Conservation (phyloP, 1,140 invertebrate genomes). For the Bombus polaris region DNA sequence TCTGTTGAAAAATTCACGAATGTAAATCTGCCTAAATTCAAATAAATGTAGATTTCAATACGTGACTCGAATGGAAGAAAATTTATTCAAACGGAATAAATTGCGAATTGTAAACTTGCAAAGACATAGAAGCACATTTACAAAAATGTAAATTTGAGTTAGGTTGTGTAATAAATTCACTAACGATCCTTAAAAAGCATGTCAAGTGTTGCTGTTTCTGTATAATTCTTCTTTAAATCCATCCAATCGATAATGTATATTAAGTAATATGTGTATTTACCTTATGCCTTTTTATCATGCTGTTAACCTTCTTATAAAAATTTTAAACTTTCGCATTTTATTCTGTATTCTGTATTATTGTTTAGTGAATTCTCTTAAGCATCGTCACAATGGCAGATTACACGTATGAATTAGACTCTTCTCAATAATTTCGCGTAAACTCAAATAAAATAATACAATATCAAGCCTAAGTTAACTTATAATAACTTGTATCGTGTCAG, state of each 20-base stretch:
- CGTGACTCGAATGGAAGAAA: background rate
- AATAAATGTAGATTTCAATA: background rate
- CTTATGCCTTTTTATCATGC: too few species aligned
- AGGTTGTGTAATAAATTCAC: background rate
- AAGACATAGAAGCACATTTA: background rate
- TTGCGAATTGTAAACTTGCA: too few species aligned
- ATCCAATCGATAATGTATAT: background rate
- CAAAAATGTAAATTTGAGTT: background rate
- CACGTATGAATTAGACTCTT: too few species aligned
- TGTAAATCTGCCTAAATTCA: background rate
- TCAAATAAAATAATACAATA: too few species aligned
- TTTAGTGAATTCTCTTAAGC: too few species aligned
- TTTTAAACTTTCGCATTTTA: too few species aligned
- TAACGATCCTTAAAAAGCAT: background rate
- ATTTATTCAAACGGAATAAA: background rate
- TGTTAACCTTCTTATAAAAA: too few species aligned
- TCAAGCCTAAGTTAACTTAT: too few species aligned
- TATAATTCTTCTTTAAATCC: background rate
- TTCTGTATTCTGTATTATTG: too few species aligned
- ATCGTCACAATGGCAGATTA: too few species aligned
- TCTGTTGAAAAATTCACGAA: background rate
- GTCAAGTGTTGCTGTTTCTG: background rate
- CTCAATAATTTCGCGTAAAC: too few species aligned
- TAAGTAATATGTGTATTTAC: background rate
- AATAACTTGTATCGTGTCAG: too few species aligned